Evolutionary conservation across 2,797 vertebrate species (phyloP), one percentile per base, ranked within the genome.

Genomic region (Premnoplex brunnescens): DNA sequence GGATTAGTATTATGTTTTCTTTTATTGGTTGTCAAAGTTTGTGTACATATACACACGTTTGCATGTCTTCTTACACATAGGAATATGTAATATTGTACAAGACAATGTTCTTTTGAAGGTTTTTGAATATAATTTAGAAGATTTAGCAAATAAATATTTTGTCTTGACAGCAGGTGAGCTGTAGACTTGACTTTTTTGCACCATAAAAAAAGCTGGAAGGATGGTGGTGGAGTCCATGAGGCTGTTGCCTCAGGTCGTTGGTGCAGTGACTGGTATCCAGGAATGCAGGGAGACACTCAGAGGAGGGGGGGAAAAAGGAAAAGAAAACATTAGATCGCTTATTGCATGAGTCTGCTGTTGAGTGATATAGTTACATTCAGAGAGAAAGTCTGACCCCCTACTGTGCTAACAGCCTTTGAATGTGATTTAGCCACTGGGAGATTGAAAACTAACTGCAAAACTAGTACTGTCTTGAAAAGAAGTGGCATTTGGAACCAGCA

Each of bases 331-430:
- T 34, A 77, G 87, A 30, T 92, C 0, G 27, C 89, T 96, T 94
- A 87, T 95, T 96, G 92, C 95, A 81, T 96, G 94, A 92, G 94
- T 94, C 95, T 97, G 91, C 95, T 91, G 97, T 96, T 97, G 97
- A 97, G 96, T 97, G 96, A 97, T 97, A 95, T 3, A 95, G 97
- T 96, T 97, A 95, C 83, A 67, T 88, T 97, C 89, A 92, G 92
- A 80, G 94, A 90, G 95, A 96, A 92, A 93, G 91, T 92, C 81
- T 89, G 92, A 67, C 93, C 73, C 92, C 96, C 96, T 94, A 93
- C 96, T 95, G 97, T 87, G 97, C 91, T 93, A 88, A 76, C 43
- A 74, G 97, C 94, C 96, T 97, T 98, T 97, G 97, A 97, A 96
- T 97, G 74, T 83, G 54, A 96, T 95, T 95, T 97, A 96, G 91